Percentiles rank a stretch among this genome's conserved stretches.
Conservation (phyloP, 2,113 vertebrate genomes). For the Pelusios castaneus region DNA sequence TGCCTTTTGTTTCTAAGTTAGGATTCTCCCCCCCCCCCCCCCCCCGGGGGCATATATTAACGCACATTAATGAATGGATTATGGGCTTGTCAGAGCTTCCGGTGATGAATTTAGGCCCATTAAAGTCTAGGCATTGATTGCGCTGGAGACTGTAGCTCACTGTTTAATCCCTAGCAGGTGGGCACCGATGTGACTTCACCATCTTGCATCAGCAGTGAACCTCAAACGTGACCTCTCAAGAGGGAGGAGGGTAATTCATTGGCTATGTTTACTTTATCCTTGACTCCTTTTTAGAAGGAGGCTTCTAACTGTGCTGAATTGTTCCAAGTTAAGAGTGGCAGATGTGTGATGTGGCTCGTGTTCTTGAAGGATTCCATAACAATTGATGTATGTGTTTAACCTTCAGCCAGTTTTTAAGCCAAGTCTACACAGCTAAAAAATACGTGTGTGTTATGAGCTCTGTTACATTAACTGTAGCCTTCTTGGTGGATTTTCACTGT, state of each 20-base stretch:
- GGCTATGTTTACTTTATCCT: conserved; percentile 70
- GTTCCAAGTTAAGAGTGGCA: conserved; percentile 67
- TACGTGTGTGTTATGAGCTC: conserved; percentile 30
- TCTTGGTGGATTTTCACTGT: conserved; percentile 52
- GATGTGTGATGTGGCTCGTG: conserved; percentile 30
- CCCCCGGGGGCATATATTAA: conserved; percentile 59
- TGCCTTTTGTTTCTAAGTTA: conserved; percentile 62
- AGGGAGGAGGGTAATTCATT: conserved; percentile 66
- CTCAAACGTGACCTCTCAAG: conserved; percentile 60
- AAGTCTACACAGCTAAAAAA: conserved; percentile 34
- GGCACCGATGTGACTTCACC: conserved; percentile 58
- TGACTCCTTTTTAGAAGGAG: conserved; percentile 54
- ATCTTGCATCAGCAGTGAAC: conserved; percentile 73
- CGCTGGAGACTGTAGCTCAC: conserved; percentile 59
- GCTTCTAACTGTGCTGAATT: conserved; percentile 68
- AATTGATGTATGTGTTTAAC: conserved; percentile 34
- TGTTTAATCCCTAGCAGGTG: conserved; percentile 76
- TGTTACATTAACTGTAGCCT: conserved; percentile 48
- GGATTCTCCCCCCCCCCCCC: conserved; percentile 42
- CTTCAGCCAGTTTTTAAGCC: conserved; percentile 53
- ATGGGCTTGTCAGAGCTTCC: conserved; percentile 56
- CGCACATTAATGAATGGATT: conserved; percentile 66
- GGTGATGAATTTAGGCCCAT: conserved; percentile 62
- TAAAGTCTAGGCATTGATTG: conserved; percentile 57
- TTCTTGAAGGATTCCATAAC: conserved; percentile 44